phyloP scores from a whole-genome alignment of 2,888 invertebrate genomes.

The Leucophora obtusa region DNA sequence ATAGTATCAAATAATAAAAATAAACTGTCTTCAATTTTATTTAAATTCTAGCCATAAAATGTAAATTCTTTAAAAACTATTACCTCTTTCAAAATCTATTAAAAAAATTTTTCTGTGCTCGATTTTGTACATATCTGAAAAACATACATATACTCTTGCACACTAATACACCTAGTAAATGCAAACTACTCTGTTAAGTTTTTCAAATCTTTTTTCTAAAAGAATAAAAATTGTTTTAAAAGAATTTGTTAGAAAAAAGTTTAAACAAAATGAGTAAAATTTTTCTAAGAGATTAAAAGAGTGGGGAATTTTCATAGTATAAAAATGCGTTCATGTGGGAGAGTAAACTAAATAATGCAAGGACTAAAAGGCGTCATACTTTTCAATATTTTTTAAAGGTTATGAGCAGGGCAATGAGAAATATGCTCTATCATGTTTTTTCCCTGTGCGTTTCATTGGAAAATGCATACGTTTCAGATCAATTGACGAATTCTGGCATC shows the following conservation, averaged over 20 bases:
- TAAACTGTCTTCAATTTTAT: no score
- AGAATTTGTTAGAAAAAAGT: conserved; percentile 50
- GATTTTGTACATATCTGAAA: neutral
- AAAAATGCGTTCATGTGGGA: conserved; percentile 32
- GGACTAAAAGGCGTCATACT: conserved; percentile 60
- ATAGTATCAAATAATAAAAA: no score
- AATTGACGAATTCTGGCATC: no score
- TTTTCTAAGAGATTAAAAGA: conserved; percentile 29
- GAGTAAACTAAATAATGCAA: conserved; percentile 51
- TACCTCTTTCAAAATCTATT: no score
- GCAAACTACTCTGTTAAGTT: conserved; percentile 37
- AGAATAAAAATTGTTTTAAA: conserved; percentile 61
- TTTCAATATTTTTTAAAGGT: conserved; percentile 11
- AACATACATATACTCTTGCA: conserved; percentile 7
- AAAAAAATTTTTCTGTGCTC: no score
- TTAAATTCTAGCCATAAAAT: no score
- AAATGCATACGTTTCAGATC: no score
- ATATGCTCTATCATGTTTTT: no score
- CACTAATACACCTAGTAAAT: neutral
- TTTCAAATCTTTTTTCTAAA: conserved; percentile 21
- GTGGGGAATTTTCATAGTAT: conserved; percentile 28
- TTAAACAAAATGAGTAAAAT: conserved; percentile 25
- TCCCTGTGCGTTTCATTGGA: no score
- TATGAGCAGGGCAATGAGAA: neutral
- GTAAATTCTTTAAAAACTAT: no score